Conservation (phyloP, 2,888 invertebrate species). For the Hirtodrosophila histrioides region DNA sequence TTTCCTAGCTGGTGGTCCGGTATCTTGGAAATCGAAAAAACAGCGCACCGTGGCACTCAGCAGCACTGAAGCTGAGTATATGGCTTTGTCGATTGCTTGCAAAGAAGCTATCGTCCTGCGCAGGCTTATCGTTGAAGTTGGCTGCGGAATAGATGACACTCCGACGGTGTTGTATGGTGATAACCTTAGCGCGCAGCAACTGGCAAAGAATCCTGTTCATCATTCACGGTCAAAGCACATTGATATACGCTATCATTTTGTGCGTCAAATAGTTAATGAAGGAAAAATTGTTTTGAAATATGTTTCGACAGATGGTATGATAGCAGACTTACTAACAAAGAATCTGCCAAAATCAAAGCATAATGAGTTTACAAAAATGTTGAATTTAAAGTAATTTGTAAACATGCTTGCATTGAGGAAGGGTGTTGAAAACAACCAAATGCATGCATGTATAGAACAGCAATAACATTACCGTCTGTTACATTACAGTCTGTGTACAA, state of each 20-base stretch:
- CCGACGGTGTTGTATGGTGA: conserved; percentile 4
- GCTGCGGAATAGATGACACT: conserved; percentile 7
- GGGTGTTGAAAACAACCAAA: conserved; percentile 4
- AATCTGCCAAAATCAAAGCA: conserved; percentile 8
- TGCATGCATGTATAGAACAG: not conserved
- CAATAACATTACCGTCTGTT: not conserved
- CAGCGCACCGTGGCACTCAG: conserved; percentile 34
- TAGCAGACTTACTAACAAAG: conserved; percentile 32
- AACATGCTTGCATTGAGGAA: conserved; percentile 5
- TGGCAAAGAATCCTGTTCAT: conserved; percentile 28
- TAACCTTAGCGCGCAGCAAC: conserved; percentile 3
- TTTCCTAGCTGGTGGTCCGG: conserved; percentile 15
- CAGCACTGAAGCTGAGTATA: conserved; percentile 37
- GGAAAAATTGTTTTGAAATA: conserved; percentile 24
- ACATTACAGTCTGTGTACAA: not conserved
- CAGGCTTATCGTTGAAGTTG: conserved; percentile 9
- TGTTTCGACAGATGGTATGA: conserved; percentile 23
- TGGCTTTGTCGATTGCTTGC: conserved; percentile 32
- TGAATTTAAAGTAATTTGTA: not conserved
- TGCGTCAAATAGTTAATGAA: conserved; percentile 20
- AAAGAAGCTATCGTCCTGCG: conserved; percentile 29
- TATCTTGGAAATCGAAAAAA: conserved; percentile 33
- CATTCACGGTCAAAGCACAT: conserved; percentile 38
- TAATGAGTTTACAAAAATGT: conserved; percentile 6
- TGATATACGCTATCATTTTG: conserved; percentile 29